These are phyloP conservation scores for Hippoglossus stenolepis DNA, from an alignment of 2,113 vertebrate species.

Conservation along the genomic window DNA sequence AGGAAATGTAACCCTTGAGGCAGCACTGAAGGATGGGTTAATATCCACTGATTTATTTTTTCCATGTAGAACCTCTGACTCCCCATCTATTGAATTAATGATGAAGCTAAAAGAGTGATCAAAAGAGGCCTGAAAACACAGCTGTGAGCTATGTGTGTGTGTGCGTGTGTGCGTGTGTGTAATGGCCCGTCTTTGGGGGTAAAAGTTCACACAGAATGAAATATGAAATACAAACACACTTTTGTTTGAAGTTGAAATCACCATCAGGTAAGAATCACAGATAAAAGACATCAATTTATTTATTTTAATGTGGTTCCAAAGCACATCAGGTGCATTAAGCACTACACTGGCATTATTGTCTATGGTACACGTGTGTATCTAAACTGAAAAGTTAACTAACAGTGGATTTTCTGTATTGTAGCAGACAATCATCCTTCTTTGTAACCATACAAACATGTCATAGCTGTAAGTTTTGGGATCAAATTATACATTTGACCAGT, in stretches of 20 bases:
- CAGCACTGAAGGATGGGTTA: slow-evolving; percentile 13
- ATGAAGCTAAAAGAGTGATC: slow-evolving; percentile 52
- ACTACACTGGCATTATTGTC: too few species aligned
- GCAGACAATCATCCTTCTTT: too few species aligned
- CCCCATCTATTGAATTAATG: slow-evolving; percentile 50
- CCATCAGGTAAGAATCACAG: not conserved
- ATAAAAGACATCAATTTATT: not conserved
- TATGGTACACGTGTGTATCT: too few species aligned
- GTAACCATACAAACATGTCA: too few species aligned
- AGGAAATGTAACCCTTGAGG: slow-evolving; percentile 9
- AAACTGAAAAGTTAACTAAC: too few species aligned
- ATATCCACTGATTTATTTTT: slow-evolving; percentile 39
- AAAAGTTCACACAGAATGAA: slow-evolving; percentile 26
- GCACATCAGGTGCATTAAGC: too few species aligned
- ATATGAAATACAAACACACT: slow-evolving; percentile 21
- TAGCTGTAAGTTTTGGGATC: too few species aligned
- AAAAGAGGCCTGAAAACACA: slow-evolving; percentile 35
- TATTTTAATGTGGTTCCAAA: slow-evolving; percentile 12
- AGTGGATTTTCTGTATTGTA: too few species aligned
- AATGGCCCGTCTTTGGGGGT: not conserved
- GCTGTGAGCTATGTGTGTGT: slow-evolving; percentile 10
- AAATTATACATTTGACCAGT: not conserved
- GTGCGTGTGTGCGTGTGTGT: not conserved
- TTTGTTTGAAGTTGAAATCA: slow-evolving; percentile 33
- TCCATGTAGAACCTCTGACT: slow-evolving; percentile 11